These are phyloP conservation scores for Syrista parreyssii DNA, from an alignment of 2,888 invertebrate species.

Conservation along the genomic window DNA sequence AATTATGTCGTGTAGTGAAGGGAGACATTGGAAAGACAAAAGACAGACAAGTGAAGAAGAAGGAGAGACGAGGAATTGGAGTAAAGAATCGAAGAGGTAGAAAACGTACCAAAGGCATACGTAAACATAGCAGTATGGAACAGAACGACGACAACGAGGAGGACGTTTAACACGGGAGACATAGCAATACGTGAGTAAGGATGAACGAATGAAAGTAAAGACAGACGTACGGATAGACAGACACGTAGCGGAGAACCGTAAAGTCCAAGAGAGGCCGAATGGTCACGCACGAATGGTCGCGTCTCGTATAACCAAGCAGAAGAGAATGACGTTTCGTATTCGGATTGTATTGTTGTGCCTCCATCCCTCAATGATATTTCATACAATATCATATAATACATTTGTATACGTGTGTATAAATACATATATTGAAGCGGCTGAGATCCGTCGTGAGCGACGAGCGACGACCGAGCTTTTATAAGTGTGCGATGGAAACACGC, in stretches of 20 bases:
- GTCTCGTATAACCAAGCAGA: slow-evolving; percentile 17
- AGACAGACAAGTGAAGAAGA: slow-evolving; percentile 8
- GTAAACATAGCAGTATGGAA: neutral
- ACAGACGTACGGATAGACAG: neutral
- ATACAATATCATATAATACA: slow-evolving; percentile 36
- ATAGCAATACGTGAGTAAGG: neutral
- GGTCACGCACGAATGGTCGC: slow-evolving; percentile 38
- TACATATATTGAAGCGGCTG: neutral
- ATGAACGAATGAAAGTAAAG: neutral
- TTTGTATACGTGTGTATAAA: neutral
- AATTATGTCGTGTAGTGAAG: slow-evolving; percentile 9
- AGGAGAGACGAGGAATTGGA: neutral
- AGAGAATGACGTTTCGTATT: slow-evolving; percentile 39
- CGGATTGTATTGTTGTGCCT: slow-evolving; percentile 36
- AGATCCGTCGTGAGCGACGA: neutral
- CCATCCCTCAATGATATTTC: slow-evolving; percentile 26
- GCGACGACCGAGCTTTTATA: slow-evolving; percentile 7
- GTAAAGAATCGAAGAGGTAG: neutral
- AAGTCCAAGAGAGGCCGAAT: neutral
- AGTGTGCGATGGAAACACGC: neutral
- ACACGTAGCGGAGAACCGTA: neutral
- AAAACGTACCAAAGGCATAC: neutral
- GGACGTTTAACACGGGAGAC: neutral
- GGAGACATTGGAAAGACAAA: slow-evolving; percentile 16
- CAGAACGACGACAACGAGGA: neutral